Conservation (phyloP, 2,888 invertebrate species). For the Ochlodes sylvanus region DNA sequence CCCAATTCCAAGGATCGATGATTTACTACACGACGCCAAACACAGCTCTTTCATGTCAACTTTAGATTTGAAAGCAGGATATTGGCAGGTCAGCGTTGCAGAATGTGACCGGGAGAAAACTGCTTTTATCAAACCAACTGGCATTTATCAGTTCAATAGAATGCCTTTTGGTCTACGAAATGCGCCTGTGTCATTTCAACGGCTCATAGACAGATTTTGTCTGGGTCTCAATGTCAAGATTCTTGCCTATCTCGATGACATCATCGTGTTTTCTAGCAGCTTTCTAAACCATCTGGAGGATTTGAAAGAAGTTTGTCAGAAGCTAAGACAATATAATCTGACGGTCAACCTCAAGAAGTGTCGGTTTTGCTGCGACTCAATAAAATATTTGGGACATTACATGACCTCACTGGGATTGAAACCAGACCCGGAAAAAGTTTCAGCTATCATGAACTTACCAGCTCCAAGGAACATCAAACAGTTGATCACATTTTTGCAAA, state of each 20-base stretch:
- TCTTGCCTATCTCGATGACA: constrained; percentile 27
- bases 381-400: constrained; percentile 39
- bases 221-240: constrained; percentile 32
- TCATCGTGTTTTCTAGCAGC: constrained; percentile 28
- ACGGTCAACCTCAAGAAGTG: too few species aligned
- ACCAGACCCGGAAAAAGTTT: constrained; percentile 42
- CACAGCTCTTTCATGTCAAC: constrained; percentile 51
- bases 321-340: too few species aligned
- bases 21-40: constrained; percentile 55
- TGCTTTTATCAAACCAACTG: constrained; percentile 49
- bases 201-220: constrained; percentile 49
- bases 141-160: constrained; percentile 37
- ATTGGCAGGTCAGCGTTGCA: constrained; percentile 52
- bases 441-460: constrained; percentile 39
- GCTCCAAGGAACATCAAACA: constrained; percentile 34
- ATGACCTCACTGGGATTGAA: constrained; percentile 41
- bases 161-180: constrained; percentile 53
- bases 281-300: constrained; percentile 43
- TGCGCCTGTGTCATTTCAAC: constrained; percentile 48
- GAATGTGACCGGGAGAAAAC: constrained; percentile 48
- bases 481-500: constrained; percentile 41
- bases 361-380: too few species aligned
- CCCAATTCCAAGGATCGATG: constrained; percentile 61
- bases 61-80: constrained; percentile 56
- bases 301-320: too few species aligned